Evolutionary conservation across 1,140 invertebrate genomes (phyloP), one percentile per base, ranked within the genome.

Genomic region (Zaprionus ghesquierei): DNA sequence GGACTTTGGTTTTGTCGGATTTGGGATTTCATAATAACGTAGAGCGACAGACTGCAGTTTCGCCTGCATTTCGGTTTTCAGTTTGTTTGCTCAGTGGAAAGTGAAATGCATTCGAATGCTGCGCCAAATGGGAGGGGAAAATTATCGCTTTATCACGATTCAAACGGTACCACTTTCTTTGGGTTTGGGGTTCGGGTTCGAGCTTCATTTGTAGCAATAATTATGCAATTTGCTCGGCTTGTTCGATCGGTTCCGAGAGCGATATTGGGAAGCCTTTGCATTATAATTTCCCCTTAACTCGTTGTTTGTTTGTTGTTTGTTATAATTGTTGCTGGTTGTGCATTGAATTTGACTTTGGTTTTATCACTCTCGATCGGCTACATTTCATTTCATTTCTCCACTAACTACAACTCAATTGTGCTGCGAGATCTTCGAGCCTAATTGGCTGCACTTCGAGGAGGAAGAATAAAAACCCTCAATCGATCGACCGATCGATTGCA

Each of bases 121-220:
- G n/a, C n/a, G n/a, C n/a, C n/a, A n/a, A n/a, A 38, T 35, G 29
- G 27, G 22, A 25, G 44, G 59, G 77, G 71, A 58, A 87, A 87
- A 87, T 87, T 87, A 87, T 87, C 82, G 82, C 82, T 87, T 87
- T 87, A 87, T 87, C 82, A 87, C 82, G 82, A 87, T 87, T 87
- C 82, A 87, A 87, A 89, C 82, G 82, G 84, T 87, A 82, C 82
- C 79, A 87, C 82, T 87, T 87, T 86, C 81, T 86, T 86, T 60
- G n/a, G n/a, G n/a, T 65, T n/a, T 18, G 55, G 74, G 65, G 70
- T 71, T 74, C 79, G 78, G 25, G 38, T 54, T n/a, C 27, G 59
- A 82, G 79, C 82, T 87, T 89, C 82, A 87, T 87, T 87, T 87
- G 82, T 79, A 74, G 79, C 79, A 87, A 87, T 87, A 87, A 87